phyloP scores from a whole-genome alignment of 2,797 vertebrate species.

The Typhlichthys subterraneus region DNA sequence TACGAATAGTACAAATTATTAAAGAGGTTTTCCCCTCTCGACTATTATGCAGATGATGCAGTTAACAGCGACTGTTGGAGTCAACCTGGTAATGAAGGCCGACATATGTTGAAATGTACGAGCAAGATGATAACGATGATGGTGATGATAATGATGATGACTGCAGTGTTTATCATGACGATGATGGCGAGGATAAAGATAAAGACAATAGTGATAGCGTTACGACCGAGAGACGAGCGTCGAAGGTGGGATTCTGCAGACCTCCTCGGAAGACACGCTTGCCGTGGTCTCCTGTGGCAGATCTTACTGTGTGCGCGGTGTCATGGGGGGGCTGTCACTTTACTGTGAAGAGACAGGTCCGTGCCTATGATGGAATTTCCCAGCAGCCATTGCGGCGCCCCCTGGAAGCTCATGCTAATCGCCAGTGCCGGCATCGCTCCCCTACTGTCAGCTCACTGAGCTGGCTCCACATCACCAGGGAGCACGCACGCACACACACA shows the following conservation, averaged over 20 bases:
- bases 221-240: slow-evolving; percentile 10
- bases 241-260: slow-evolving; percentile 32
- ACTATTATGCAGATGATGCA: slow-evolving; percentile 5
- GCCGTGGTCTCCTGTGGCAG: slow-evolving; percentile 42
- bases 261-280: slow-evolving; percentile 48
- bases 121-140: slow-evolving; percentile 29
- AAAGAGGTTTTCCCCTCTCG: slow-evolving; percentile 7
- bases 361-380: slow-evolving; percentile 66
- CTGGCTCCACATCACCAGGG: slow-evolving; percentile 69
- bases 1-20: slow-evolving; percentile 10
- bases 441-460: slow-evolving; percentile 73
- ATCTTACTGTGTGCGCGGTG: slow-evolving; percentile 38
- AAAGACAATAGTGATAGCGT: neutral
- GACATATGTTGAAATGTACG: slow-evolving; percentile 37
- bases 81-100: slow-evolving; percentile 26
- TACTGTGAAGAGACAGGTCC: slow-evolving; percentile 70
- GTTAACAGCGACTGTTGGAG: slow-evolving; percentile 15
- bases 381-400: slow-evolving; percentile 71
- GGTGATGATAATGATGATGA: slow-evolving; percentile 29
- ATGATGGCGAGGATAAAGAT: slow-evolving; percentile 8
- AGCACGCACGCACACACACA: slow-evolving; percentile 23
- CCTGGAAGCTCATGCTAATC: slow-evolving; percentile 78
- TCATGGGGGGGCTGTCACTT: slow-evolving; percentile 74
- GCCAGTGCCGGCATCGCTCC: slow-evolving; percentile 51
- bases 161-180: slow-evolving; percentile 14